A percentile compares a stretch with the other conserved stretches of the same genome.
Evolutionary conservation across 2,888 invertebrate genomes (phyloP).

Genomic region (Andrena trimmerana): DNA sequence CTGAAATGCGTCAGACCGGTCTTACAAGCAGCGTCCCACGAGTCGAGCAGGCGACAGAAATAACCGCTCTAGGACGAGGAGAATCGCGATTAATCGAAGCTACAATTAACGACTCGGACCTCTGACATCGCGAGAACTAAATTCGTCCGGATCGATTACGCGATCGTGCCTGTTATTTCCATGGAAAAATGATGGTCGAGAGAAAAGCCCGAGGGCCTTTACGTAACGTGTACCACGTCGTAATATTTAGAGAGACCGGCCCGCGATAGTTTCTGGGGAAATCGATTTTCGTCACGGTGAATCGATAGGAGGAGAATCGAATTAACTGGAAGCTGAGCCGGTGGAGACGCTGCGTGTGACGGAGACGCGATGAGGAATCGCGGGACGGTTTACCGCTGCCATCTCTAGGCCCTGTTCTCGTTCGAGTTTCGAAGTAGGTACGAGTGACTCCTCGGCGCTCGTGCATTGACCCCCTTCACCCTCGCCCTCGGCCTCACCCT

Average conservation of each 20-base stretch:
- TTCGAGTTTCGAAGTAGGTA: conserved; percentile 44
- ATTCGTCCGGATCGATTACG: conserved; percentile 7
- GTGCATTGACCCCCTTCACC: conserved; percentile 62
- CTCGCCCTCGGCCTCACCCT: conserved; percentile 46
- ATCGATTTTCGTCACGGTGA: no score
- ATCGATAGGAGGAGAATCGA: not conserved
- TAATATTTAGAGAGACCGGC: no score
- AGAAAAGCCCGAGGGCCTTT: not conserved
- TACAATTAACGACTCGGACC: conserved; percentile 17
- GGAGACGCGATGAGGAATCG: conserved; percentile 23
- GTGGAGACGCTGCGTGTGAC: conserved; percentile 14
- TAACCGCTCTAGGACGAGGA: conserved; percentile 5
- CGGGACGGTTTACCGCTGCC: conserved; percentile 35
- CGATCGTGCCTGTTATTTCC: conserved; percentile 1
- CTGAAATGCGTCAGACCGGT: not conserved
- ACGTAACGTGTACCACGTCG: not conserved
- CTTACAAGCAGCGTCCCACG: not conserved
- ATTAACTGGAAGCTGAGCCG: conserved; percentile 52
- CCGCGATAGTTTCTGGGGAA: no score
- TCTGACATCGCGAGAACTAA: conserved; percentile 17
- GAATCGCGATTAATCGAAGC: conserved; percentile 16
- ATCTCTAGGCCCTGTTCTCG: conserved; percentile 7
- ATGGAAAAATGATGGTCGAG: not conserved
- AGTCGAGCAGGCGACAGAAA: not conserved
- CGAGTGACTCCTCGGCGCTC: conserved; percentile 43